These are phyloP conservation scores for Hyla sarda DNA, from an alignment of 2,113 vertebrate species.

Conservation along the genomic window DNA sequence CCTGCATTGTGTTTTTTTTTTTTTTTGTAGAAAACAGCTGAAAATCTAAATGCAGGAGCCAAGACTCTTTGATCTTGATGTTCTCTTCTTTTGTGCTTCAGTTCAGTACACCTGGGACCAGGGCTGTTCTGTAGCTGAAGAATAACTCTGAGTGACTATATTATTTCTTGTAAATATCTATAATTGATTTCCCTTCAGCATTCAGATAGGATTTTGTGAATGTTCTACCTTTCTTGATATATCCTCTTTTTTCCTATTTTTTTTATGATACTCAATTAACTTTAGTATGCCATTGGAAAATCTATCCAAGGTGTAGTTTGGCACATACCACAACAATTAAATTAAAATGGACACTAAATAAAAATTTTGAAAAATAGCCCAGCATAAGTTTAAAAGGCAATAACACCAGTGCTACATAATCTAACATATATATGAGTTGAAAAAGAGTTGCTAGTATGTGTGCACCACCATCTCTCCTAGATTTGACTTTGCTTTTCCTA, in stretches of 20 bases:
- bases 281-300: not conserved
- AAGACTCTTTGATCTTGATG: conserved; percentile 43
- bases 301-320: not conserved
- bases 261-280: not conserved
- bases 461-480: too few species aligned
- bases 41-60: conserved; percentile 39
- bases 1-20: conserved; percentile 17
- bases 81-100: conserved; percentile 34
- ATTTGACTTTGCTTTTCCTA: too few species aligned
- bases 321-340: not conserved
- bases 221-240: not conserved
- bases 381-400: not conserved
- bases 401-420: not conserved
- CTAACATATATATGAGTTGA: not conserved
- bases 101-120: conserved; percentile 50
- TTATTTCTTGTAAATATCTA: not conserved
- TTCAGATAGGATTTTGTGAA: not conserved
- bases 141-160: not conserved
- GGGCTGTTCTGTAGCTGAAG: not conserved
- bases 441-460: too few species aligned
- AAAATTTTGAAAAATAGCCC: not conserved
- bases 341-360: not conserved
- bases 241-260: not conserved
- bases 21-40: conserved; percentile 41
- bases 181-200: conserved; percentile 18